Base-by-base conservation (phyloP, 2,113 vertebrate species). In the Myotis lucifugus region DNA sequence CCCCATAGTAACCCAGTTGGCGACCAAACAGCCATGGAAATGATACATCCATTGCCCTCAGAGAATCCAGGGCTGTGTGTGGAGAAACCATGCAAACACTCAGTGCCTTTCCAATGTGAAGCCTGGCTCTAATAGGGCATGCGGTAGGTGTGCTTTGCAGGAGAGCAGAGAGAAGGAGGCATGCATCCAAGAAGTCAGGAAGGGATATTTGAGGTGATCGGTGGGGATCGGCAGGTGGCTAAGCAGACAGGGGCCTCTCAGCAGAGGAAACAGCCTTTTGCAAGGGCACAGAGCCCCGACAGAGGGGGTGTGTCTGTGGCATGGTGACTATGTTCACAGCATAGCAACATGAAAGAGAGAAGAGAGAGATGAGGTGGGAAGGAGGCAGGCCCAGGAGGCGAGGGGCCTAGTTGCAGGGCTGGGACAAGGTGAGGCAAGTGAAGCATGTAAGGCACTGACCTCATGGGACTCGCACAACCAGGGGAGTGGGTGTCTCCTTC, bases 71-170 rank as follows among this genome's bases (percentile, higher is more conserved):
- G 54, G 42, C 84, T 12, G 66, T 27, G 83, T 6, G 42, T 50
- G 66, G 74, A 56, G 34, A 40, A 34, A 25, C 6, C 5, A 40
- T 0, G 23, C 15, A 19, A 25, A 29, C 40, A 8, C 32, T 32
- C 46, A 4, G 13, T 0, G 42, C 42, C 70, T n/a, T 19, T 8
- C 23, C 19, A 3, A 0, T 0, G 42, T 2, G 79, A 3, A 29
- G 48, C 37, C 82, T 40, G 91, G 61, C 61, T 34, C 61, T 7
- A 18, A 2, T 6, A 27, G 14, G 48, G 61, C 61, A 9, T 0
- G 2, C 3, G 29, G 61, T 2, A 3, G 1, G 46, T 25, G 81
- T 5, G 64, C 64, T 50, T 15, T 21, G 52, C 32, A 12, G 84
- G 13, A 15, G 2, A 9, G 37, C 84, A 70, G 50, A 11, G 73